Base-by-base conservation (phyloP, 2,888 invertebrate species). In the Drosophila prostipennis region DNA sequence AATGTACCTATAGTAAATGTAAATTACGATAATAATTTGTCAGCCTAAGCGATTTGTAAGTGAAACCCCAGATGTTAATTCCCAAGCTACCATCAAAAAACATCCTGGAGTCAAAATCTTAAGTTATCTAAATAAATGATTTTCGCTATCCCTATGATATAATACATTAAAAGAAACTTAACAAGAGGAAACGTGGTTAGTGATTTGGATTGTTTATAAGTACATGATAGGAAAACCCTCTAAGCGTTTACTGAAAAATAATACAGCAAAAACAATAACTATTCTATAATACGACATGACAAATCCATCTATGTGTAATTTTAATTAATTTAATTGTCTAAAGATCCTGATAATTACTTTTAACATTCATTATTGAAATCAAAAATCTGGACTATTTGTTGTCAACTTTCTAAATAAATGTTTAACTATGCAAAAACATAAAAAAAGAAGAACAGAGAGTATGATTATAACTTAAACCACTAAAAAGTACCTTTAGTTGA, bases 101-200 rank as follows among this genome's bases (percentile, higher is more conserved):
- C 72, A 54, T 58, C 60, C 39, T 42, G 46, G 40, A 34, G 51
- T 51, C 34, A 23, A 14, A 60, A 64, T 34, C 45, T 26, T 34
- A 53, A 65, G 53, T 65, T 51, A 56, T 53, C 40, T 32, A 45
- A 37, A 32, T n/a, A 51, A 40, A 57, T 56, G 19, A 37, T 52
- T 75, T 53, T 45, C 36, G 45, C 55, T 49, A 48, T 49, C 52
- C 53, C 53, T 43, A 58, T 43, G 46, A 67, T 19, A 67, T 43
- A 58, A 60, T 73, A 56, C 53, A 61, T 29, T 39, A 68, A 55
- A 53, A 13, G 39, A 58, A 77, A 80, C 58, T 73, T 81, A 86
- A 77, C 79, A 82, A 74, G 77, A 86, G 78, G 76, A 89, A 87
- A 88, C 78, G 87, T 90, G 90, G 90, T 90, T 90, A 90, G 90